These are phyloP conservation scores for Zhengitettix transpicula DNA, from an alignment of 2,888 invertebrate species.

Conservation along the genomic window DNA sequence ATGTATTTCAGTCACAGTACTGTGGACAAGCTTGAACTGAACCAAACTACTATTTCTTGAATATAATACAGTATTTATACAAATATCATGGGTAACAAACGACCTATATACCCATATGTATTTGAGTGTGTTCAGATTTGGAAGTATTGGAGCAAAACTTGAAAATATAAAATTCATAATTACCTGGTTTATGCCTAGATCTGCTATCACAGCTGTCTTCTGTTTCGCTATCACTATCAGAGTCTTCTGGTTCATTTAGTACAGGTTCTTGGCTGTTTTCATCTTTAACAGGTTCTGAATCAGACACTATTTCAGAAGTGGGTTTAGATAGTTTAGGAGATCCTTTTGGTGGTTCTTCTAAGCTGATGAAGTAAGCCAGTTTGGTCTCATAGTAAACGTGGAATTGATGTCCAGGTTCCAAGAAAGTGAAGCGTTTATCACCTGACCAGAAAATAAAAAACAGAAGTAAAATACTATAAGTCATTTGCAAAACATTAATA, in stretches of 20 bases:
- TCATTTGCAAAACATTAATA: too few species aligned
- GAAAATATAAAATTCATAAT: not conserved
- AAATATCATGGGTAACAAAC: too few species aligned
- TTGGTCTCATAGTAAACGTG: conserved; percentile 59
- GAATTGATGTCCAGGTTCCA: conserved; percentile 58
- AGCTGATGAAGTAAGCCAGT: not conserved
- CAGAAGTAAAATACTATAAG: not conserved
- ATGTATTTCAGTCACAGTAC: too few species aligned
- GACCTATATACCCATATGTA: too few species aligned
- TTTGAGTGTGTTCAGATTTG: too few species aligned
- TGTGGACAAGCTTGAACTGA: too few species aligned
- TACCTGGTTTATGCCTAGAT: conserved; percentile 1
- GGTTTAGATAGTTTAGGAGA: not conserved
- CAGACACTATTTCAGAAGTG: not conserved
- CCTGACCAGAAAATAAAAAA: conserved; percentile 19
- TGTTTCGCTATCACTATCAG: conserved; percentile 2
- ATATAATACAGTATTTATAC: too few species aligned
- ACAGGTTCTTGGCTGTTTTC: conserved; percentile 6
- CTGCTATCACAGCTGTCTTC: conserved; percentile 2
- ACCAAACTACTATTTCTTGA: too few species aligned
- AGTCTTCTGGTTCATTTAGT: not conserved
- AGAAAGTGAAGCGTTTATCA: conserved; percentile 75
- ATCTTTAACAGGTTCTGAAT: not conserved
- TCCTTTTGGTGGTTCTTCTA: too few species aligned
- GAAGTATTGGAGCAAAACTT: too few species aligned